Percentiles rank a stretch among this genome's conserved stretches.
phyloP scores from a whole-genome alignment of 2,797 vertebrate genomes.

The Smutsia gigantea region DNA sequence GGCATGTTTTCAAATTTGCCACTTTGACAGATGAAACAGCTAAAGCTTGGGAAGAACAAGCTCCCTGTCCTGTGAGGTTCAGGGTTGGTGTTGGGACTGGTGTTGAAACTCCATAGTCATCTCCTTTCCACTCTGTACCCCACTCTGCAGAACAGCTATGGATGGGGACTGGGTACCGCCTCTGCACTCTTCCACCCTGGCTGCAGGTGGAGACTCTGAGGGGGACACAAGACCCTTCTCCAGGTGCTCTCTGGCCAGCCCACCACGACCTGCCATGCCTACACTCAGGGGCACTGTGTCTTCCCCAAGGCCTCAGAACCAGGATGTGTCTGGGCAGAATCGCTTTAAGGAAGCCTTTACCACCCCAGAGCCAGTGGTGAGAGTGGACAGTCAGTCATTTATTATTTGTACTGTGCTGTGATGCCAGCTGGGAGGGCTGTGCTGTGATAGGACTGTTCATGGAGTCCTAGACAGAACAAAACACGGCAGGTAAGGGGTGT shows the following conservation, averaged over 20 bases:
- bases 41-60: not conserved
- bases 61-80: not conserved
- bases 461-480: not conserved
- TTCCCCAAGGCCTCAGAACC: not conserved
- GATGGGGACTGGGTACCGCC: not conserved
- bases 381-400: fast-evolving
- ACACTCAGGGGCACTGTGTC: fast-evolving
- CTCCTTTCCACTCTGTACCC: not conserved
- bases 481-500: fast-evolving
- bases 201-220: not conserved
- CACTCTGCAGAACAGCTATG: not conserved
- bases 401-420: not conserved
- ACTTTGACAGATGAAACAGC: not conserved
- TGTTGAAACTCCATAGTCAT: fast-evolving
- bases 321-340: fast-evolving
- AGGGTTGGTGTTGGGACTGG: not conserved
- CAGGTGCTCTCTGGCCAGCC: too few species aligned
- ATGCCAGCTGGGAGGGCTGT: not conserved
- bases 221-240: not conserved
- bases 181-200: not conserved
- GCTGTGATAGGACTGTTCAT: fast-evolving
- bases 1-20: fast-evolving
- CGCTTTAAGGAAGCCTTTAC: not conserved
- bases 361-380: fast-evolving
- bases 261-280: fast-evolving